These are phyloP conservation scores for Phortica magna DNA, from an alignment of 2,888 invertebrate species.

Conservation along the genomic window DNA sequence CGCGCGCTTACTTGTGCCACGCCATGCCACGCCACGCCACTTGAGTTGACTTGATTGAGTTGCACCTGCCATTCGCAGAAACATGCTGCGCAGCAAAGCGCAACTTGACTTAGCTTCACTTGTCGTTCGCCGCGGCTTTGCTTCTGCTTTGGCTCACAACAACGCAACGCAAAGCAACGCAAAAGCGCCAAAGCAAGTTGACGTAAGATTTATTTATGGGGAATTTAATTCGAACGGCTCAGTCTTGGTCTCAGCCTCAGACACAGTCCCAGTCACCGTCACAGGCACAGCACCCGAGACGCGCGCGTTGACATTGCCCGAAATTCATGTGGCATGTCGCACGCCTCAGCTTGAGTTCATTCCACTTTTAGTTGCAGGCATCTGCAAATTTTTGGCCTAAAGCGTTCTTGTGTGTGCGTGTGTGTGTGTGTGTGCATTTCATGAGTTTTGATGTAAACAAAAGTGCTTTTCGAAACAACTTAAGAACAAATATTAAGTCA, in stretches of 20 bases:
- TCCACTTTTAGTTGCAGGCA: constrained; percentile 40
- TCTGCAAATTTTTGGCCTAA: constrained; percentile 11
- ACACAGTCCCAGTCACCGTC: constrained; percentile 20
- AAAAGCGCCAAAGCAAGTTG: constrained; percentile 35
- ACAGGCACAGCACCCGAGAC: constrained; percentile 40
- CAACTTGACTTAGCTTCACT: neutral
- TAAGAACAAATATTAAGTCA: neutral
- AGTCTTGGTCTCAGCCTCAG: constrained; percentile 10
- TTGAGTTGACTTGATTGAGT: constrained; percentile 61
- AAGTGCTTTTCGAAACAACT: neutral
- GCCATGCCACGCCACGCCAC: constrained; percentile 41
- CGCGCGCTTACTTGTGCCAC: constrained; percentile 15
- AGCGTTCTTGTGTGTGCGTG: neutral
- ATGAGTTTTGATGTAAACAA: constrained; percentile 15
- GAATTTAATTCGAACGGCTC: constrained; percentile 51
- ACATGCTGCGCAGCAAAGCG: constrained; percentile 53
- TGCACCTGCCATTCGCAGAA: constrained; percentile 74
- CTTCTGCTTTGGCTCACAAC: constrained; percentile 35
- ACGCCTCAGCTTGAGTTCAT: constrained; percentile 15
- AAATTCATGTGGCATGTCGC: constrained; percentile 55
- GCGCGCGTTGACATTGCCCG: constrained; percentile 65
- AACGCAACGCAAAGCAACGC: constrained; percentile 23
- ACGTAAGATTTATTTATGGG: constrained; percentile 69
- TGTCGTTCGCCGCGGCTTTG: neutral
- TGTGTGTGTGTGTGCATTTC: constrained; percentile 29